Evolutionary conservation across 2,888 invertebrate genomes (phyloP).

Genomic region (Creontiades dilutus): DNA sequence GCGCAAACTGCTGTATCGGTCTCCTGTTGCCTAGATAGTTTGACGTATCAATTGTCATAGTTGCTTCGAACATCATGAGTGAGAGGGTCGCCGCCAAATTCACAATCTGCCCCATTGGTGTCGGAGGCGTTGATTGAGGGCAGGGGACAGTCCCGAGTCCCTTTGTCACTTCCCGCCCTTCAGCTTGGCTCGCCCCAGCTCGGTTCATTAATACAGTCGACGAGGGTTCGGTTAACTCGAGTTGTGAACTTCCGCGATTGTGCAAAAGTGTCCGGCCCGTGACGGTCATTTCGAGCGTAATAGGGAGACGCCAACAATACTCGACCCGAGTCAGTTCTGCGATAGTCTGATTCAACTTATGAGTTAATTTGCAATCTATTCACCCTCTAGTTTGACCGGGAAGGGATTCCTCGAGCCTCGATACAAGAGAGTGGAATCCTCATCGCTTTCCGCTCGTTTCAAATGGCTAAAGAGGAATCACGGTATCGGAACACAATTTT

Average conservation of each 20-base stretch:
- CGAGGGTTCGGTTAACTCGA: background rate
- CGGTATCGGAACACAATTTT: no score
- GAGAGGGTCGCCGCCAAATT: background rate
- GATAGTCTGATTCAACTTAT: conserved; percentile 10
- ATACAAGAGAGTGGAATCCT: no score
- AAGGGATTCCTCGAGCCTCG: no score
- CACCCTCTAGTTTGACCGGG: no score
- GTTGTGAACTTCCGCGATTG: conserved; percentile 24
- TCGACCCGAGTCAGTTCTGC: background rate
- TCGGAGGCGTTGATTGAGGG: conserved; percentile 13
- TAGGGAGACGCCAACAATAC: background rate
- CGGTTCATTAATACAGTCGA: conserved; percentile 11
- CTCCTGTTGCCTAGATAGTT: background rate
- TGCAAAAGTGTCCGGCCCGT: conserved; percentile 6
- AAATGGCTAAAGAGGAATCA: no score
- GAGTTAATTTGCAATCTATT: conserved; percentile 9
- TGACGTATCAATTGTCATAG: background rate
- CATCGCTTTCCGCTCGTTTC: no score
- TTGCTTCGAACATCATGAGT: background rate
- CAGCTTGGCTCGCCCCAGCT: background rate
- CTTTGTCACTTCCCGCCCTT: background rate
- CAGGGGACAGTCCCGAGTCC: background rate
- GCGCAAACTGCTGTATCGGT: background rate
- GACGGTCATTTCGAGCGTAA: conserved; percentile 20
- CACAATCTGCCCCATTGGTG: background rate